Percentiles rank a stretch among this genome's conserved stretches.
Evolutionary conservation across 2,113 vertebrate species (phyloP).

Genomic region (Boleophthalmus pectinirostris): DNA sequence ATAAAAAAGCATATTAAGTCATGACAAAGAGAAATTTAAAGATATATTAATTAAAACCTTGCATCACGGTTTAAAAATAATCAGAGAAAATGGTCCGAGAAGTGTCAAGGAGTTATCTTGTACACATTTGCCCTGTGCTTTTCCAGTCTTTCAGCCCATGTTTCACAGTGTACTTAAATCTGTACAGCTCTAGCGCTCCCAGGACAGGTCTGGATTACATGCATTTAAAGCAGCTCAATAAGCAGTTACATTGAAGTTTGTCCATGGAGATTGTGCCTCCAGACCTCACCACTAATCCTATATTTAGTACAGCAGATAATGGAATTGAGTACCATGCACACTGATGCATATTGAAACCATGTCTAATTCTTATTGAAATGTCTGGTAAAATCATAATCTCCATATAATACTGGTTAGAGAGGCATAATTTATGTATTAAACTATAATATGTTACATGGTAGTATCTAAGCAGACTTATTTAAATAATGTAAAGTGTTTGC

Average conservation of each 20-base stretch:
- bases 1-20: no score
- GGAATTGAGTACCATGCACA: not conserved
- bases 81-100: no score
- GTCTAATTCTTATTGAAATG: no score
- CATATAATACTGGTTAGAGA: constrained; percentile 14
- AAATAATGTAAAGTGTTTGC: constrained; percentile 38
- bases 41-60: no score
- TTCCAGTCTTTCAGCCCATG: not conserved
- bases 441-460: constrained; percentile 19
- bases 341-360: not conserved
- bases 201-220: not conserved
- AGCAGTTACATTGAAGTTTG: not conserved
- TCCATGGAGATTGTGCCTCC: not conserved
- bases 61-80: no score
- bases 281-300: not conserved
- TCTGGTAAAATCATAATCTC: not conserved
- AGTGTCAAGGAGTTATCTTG: no score
- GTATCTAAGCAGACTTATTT: constrained; percentile 22
- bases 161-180: not conserved
- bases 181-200: not conserved
- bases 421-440: constrained; percentile 42
- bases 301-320: not conserved
- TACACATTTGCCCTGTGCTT: no score
- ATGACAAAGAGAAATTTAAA: no score
- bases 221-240: constrained; percentile 1